Base-by-base conservation (phyloP, 2,113 vertebrate species). In the Abramis brama region DNA sequence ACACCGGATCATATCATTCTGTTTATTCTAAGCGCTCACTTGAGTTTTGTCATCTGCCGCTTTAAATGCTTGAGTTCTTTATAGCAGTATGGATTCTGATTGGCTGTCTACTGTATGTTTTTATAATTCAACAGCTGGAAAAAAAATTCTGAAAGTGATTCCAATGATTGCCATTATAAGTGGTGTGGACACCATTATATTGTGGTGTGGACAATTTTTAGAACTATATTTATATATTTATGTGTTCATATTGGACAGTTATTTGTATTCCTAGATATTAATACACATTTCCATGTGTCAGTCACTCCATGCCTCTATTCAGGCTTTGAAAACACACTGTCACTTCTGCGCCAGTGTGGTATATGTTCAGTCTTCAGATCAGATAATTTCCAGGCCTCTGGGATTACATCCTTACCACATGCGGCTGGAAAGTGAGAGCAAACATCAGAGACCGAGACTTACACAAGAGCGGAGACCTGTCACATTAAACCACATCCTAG, bases 321-420 rank as follows among this genome's bases (percentile, higher is more conserved):
- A 68, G 59, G 47, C 33, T 81, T 73, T 74, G 55, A 39, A 86
- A 86, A 82, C 50, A 80, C 36, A 2, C 64, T 80, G 52, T 80
- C 77, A 71, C 47, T 59, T 59, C 52, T 78, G 66, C 10, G 73
- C 15, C 59, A 66, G 62, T 33, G 39, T n/a, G 60, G 74, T 62
- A 55, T 43, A 36, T 36, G 60, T 77, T 50, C 73, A 50, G 59
- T 85, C 39, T 64, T 79, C 76, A 64, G 6, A 27, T 80, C 79
- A 66, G 62, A 82, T 82, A 4, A 68, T 36, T 68, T 82, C 79
- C 62, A 52, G 79, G 62, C 79, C 62, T 82, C 43, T 82, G 79
- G 62, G 43, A 82, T 68, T 50, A 82, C 60, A 82, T 68, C 45
- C 45, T 43, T 68, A 82, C 79, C 45, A 70, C 79, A 82, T 82